Percentiles rank a stretch among this genome's conserved stretches.
Evolutionary conservation across 2,888 invertebrate genomes (phyloP).

Genomic region (Scelioninae gen. 1): DNA sequence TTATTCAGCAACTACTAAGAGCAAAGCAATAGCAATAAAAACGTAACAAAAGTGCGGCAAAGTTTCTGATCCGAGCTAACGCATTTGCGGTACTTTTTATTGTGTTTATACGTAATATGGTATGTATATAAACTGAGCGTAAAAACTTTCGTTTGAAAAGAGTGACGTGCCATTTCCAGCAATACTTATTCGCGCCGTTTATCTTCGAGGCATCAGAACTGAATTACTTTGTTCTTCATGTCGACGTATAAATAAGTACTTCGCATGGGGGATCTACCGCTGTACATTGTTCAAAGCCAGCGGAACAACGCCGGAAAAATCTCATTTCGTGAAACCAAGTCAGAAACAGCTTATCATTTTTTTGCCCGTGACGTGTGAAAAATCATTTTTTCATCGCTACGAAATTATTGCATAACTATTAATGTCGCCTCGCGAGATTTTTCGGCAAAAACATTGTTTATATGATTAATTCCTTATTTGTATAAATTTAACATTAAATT

Average conservation of each 20-base stretch:
- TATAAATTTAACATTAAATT: no score
- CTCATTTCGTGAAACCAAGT: slow-evolving; percentile 42
- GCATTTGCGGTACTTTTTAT: slow-evolving; percentile 54
- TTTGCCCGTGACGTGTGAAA: background rate
- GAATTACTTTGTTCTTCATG: slow-evolving; percentile 64
- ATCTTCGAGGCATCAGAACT: slow-evolving; percentile 64
- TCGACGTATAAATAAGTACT: slow-evolving; percentile 61
- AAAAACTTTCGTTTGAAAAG: slow-evolving; percentile 59
- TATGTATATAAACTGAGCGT: slow-evolving; percentile 41
- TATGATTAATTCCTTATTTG: no score
- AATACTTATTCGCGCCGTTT: slow-evolving; percentile 57
- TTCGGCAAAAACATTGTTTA: background rate
- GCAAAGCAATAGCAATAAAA: slow-evolving; percentile 21
- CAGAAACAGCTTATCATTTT: slow-evolving; percentile 38
- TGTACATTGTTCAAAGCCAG: slow-evolving; percentile 39
- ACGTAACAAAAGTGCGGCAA: slow-evolving; percentile 21
- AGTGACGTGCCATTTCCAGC: slow-evolving; percentile 63
- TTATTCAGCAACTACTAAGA: slow-evolving; percentile 23
- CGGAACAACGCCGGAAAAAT: slow-evolving; percentile 42
- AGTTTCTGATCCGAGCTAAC: slow-evolving; percentile 59
- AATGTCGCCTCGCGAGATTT: background rate
- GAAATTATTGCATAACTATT: background rate
- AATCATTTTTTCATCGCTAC: slow-evolving; percentile 1
- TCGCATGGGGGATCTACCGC: slow-evolving; percentile 19
- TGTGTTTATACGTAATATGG: slow-evolving; percentile 49